Evolutionary conservation across 1,140 invertebrate species (phyloP), one percentile per base, ranked within the genome.

Genomic region (Steinernema khuongi): DNA sequence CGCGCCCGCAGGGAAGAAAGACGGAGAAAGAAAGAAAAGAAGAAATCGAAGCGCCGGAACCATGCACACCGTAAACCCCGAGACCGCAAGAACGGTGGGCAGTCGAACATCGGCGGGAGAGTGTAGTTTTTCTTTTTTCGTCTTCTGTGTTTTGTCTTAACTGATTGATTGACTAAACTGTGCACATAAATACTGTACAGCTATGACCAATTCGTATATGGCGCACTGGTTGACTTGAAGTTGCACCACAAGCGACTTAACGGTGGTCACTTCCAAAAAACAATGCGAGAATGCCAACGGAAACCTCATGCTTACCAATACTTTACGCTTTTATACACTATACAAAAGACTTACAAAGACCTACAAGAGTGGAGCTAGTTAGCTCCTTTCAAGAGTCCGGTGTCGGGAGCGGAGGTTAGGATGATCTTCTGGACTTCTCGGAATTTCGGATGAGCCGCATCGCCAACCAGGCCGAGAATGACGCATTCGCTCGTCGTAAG

Each of bases 401-500:
- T 90, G 75, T 91, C 89, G 0, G 89, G 85, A 0, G 90, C 89
- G 0, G 89, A 86, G 4, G 87, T 86, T 79, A 71, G 69, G 28
- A 92, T 88, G 0, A 93, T 78, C 76, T 88, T 86, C 22, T 90
- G 88, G 14, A 93, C 86, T 69, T 89, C 86, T 76, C 90, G 91
- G 79, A 93, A 94, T 36, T 90, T 88, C 1, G 91, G 89, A 85
- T 92, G 89, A 18, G 90, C 88, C 80, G 92, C 90, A 82, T 91
- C 90, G 14, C 85, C 85, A 75, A 92, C 73, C 18, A 93, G 81
- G 86, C 91, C 91, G 77, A 93, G 91, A 31, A 93, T 87, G 0
- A 92, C 87, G 79, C 89, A 91, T 83, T 93, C 92, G 71, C 89
- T 88, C 7, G 91, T 92, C 14, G 91, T 89, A 67, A 93, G 87